These are phyloP conservation scores for Macrobrachium nipponense DNA, from an alignment of 1,140 invertebrate genomes.

Conservation along the genomic window DNA sequence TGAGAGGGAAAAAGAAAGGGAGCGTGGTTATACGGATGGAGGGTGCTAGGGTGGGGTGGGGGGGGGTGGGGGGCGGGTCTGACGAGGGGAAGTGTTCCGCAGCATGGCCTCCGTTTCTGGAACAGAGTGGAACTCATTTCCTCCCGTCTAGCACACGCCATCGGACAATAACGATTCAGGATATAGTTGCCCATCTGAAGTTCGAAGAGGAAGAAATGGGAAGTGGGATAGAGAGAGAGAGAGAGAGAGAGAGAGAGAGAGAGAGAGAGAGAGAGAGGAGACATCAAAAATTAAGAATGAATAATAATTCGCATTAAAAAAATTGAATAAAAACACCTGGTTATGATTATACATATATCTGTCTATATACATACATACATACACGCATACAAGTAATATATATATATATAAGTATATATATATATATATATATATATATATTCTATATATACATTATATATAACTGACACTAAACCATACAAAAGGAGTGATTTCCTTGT, in stretches of 20 bases:
- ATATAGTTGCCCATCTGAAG: not conserved
- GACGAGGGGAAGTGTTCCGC: not conserved
- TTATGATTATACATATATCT: not conserved
- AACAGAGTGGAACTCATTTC: not conserved
- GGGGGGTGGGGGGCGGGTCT: not conserved
- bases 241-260: conserved; percentile 8
- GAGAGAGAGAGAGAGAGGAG: not conserved
- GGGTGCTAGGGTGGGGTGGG: not conserved
- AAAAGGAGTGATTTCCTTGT: too few species aligned
- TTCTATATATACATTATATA: not conserved
- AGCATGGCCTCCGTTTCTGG: not conserved
- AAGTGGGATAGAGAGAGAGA: not conserved
- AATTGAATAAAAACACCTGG: not conserved
- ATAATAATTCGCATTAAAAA: not conserved
- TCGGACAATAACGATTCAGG: too few species aligned
- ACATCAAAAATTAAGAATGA: not conserved
- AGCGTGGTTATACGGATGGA: not conserved
- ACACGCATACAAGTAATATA: not conserved
- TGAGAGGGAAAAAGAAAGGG: not conserved
- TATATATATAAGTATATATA: not conserved
- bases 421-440: not conserved
- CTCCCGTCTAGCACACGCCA: not conserved
- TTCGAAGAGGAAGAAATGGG: not conserved
- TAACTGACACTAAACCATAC: too few species aligned
- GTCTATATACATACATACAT: conserved; percentile 1